Base-by-base conservation (phyloP, 2,797 vertebrate genomes). In the Xenopus petersii region DNA sequence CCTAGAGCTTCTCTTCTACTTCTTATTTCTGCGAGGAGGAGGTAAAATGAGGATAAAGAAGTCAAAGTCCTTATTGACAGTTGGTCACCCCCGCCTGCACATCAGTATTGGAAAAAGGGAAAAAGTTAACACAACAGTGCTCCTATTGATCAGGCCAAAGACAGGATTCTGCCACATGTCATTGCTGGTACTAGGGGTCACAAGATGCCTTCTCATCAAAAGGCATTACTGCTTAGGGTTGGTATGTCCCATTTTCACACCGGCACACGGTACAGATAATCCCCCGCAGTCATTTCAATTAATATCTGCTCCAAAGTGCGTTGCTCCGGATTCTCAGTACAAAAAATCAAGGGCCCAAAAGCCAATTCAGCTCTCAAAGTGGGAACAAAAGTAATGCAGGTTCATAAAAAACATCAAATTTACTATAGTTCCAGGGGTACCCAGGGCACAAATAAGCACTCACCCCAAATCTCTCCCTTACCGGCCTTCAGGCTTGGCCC, bases 1-100 rank as follows among this genome's bases (percentile, higher is more conserved):
- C 49, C 49, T 54, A 12, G 49, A 54, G 12, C 15, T 12, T 54
- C 49, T 54, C 49, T 5, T 3, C 36, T 9, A 12, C 49, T 21
- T 47, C 13, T n/a, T 7, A 66, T 48, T 21, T 7, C 6, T 2
- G 15, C 12, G 10, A 47, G 16, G 26, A 11, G 10, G 33, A 70
- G 67, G 67, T 64, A 5, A 81, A 16, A 6, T 67, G 9, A 33
- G 71, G 75, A 66, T 13, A 30, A 59, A 56, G 71, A 62, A 79
- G 54, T 33, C 13, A 21, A 70, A 71, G 12, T 76, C 69, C 72
- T 42, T 79, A 80, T 71, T 79, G 78, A 75, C 68, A 56, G 54
- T 42, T 46, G 30, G 54, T 10, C 17, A 51, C 67, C n/a, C 54
- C 55, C n/a, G 0, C 33, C 67, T 17, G 30, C 2, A 12, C 11